phyloP scores from a whole-genome alignment of 2,888 invertebrate genomes.

The Cactoblastis cactorum region DNA sequence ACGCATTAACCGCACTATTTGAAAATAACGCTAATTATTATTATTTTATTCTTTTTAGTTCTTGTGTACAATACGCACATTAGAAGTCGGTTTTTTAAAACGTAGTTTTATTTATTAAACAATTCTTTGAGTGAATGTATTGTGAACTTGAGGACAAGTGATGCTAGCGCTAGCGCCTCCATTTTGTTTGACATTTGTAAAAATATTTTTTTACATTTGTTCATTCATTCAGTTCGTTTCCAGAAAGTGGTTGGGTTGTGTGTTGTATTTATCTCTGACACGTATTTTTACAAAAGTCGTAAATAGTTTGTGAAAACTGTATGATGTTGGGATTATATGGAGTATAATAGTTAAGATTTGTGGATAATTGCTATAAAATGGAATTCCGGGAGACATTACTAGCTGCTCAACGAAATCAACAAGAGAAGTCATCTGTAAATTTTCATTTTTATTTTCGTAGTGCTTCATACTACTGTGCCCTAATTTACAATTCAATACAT shows the following conservation, averaged over 20 bases:
- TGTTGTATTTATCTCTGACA: conserved; percentile 62
- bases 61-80: no score
- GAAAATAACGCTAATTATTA: no score
- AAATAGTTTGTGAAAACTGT: conserved; percentile 55
- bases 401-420: conserved; percentile 75
- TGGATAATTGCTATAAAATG: conserved; percentile 40
- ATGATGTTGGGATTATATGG: conserved; percentile 32
- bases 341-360: conserved; percentile 17
- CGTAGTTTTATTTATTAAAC: no score
- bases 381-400: conserved; percentile 72
- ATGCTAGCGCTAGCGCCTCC: no score
- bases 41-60: no score
- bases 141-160: neutral
- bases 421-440: conserved; percentile 77
- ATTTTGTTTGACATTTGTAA: no score
- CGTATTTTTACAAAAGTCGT: conserved; percentile 66
- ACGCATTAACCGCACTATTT: no score
- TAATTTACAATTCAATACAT: conserved; percentile 1
- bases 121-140: neutral
- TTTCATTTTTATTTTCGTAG: conserved; percentile 31
- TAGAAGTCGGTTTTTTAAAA: no score
- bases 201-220: conserved; percentile 22
- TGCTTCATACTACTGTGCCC: conserved; percentile 21
- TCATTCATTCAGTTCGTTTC: conserved; percentile 74
- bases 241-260: conserved; percentile 74